phyloP scores from a whole-genome alignment of 2,113 vertebrate species.

The Alexandromys fortis region DNA sequence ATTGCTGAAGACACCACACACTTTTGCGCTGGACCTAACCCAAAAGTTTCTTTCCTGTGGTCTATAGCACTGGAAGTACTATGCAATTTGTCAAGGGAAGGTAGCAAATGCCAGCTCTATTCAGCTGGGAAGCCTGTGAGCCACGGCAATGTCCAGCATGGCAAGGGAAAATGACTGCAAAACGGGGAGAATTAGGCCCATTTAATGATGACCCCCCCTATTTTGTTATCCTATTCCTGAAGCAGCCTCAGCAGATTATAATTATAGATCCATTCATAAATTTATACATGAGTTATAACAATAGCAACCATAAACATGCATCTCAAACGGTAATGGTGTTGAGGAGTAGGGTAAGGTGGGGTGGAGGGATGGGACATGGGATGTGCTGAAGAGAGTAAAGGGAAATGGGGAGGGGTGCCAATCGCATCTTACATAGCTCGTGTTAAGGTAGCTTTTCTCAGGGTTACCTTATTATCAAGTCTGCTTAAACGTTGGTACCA shows the following conservation, averaged over 20 bases:
- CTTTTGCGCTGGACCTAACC: neutral
- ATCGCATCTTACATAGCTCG: neutral
- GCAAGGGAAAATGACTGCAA: neutral
- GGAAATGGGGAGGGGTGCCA: neutral
- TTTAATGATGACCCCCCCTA: neutral
- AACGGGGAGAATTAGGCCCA: neutral
- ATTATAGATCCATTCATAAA: neutral
- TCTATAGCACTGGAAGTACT: neutral
- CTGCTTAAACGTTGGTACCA: neutral
- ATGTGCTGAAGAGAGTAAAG: neutral
- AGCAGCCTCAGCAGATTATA: neutral
- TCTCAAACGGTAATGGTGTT: neutral
- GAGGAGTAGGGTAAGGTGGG: neutral
- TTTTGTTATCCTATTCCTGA: neutral
- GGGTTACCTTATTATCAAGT: neutral
- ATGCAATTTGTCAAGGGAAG: neutral
- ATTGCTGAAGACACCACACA: neutral
- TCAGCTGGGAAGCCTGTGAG: neutral
- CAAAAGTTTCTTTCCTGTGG: neutral
- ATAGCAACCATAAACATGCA: neutral
- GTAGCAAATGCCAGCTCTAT: neutral
- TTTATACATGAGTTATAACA: too few relatives aligned
- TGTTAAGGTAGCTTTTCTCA: neutral
- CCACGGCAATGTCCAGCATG: too few relatives aligned
- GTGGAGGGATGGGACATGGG: neutral